These are phyloP conservation scores for Drosophila eugracilis DNA, from an alignment of 1,140 invertebrate species.

Conservation along the genomic window DNA sequence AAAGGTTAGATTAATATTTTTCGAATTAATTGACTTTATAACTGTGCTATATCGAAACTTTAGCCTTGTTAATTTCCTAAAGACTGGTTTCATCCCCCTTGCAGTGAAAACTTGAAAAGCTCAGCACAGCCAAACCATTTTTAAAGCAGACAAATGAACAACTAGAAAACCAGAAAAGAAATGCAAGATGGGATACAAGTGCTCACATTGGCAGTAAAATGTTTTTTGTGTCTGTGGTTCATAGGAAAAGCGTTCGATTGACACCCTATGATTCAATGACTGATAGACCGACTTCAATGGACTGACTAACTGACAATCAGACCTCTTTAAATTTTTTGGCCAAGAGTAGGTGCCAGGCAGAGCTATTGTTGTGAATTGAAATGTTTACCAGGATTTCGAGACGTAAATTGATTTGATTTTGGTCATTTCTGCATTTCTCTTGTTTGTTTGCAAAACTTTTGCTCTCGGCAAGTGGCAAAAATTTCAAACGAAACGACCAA, in stretches of 20 bases:
- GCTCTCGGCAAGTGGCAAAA: constrained; percentile 38
- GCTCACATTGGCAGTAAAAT: constrained; percentile 34
- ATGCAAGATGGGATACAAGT: constrained; percentile 13
- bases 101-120: constrained; percentile 10
- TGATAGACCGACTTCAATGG: constrained; percentile 18
- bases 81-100: not conserved
- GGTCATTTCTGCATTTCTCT: constrained; percentile 54
- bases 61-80: not conserved
- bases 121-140: constrained; percentile 20
- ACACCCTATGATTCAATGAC: constrained; percentile 26
- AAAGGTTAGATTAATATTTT: too few relatives aligned
- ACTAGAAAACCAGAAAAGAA: not conserved
- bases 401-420: constrained; percentile 73
- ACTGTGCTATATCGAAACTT: too few relatives aligned
- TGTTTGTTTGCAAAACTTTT: constrained; percentile 37
- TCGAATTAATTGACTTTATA: too few relatives aligned
- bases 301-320: constrained; percentile 43
- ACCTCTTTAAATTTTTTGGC: constrained; percentile 1
- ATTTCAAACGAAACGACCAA: constrained; percentile 39
- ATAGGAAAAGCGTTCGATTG: constrained; percentile 1
- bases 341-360: not conserved
- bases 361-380: constrained; percentile 54
- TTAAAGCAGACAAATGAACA: constrained; percentile 23
- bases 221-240: constrained; percentile 36
- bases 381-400: constrained; percentile 68